Percentiles rank a stretch among this genome's conserved stretches.
phyloP scores from a whole-genome alignment of 1,140 invertebrate species.

The Schlechtendalia chinensis region DNA sequence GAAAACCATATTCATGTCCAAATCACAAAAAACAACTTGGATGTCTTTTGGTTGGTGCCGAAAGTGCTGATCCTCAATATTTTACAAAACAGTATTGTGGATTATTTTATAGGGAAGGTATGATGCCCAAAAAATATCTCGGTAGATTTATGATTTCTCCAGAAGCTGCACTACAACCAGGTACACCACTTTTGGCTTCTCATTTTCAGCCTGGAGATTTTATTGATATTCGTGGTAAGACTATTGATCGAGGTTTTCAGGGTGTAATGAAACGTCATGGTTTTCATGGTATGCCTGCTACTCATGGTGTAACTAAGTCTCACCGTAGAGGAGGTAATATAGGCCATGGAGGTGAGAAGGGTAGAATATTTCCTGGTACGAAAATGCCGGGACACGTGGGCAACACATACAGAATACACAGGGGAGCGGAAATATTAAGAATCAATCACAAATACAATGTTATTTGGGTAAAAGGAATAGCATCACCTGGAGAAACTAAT shows the following conservation, averaged over 20 bases:
- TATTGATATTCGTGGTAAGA: slow-evolving; percentile 87
- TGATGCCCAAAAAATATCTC: slow-evolving; percentile 83
- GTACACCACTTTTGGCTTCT: slow-evolving; percentile 81
- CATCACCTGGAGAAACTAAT: slow-evolving; percentile 77
- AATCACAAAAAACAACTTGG: slow-evolving; percentile 63
- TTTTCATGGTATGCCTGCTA: slow-evolving; percentile 88
- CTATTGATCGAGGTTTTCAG: slow-evolving; percentile 94
- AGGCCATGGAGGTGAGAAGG: slow-evolving; percentile 79
- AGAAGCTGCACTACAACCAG: slow-evolving; percentile 80
- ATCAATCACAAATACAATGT: slow-evolving; percentile 94
- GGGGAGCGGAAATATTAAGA: slow-evolving; percentile 75
- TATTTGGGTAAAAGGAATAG: slow-evolving; percentile 79
- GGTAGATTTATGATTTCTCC: slow-evolving; percentile 83
- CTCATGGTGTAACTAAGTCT: slow-evolving; percentile 92
- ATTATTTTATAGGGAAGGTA: slow-evolving; percentile 80
- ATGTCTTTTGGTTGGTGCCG: slow-evolving; percentile 83
- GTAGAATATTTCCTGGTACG: slow-evolving; percentile 87
- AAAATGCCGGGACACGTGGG: slow-evolving; percentile 99
- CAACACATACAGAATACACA: slow-evolving; percentile 65
- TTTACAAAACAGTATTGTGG: slow-evolving; percentile 88
- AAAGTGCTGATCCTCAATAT: slow-evolving; percentile 75
- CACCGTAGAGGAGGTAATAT: slow-evolving; percentile 90
- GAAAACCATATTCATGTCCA: slow-evolving; percentile 56
- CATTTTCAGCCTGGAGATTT: slow-evolving; percentile 91
- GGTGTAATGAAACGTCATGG: slow-evolving; percentile 96